phyloP scores from a whole-genome alignment of 2,888 invertebrate species.

The Hemicrepidius hirtus region DNA sequence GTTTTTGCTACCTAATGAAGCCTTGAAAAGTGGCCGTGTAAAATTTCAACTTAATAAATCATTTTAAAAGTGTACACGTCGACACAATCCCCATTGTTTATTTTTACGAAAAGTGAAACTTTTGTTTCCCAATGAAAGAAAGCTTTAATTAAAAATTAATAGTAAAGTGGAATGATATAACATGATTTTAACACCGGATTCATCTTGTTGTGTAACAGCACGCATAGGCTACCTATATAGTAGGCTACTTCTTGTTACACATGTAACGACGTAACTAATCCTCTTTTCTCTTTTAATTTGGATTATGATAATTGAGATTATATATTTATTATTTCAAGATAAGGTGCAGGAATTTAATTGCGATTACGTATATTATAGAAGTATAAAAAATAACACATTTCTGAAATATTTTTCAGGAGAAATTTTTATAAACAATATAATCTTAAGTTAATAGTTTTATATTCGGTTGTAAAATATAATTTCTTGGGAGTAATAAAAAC shows the following conservation, averaged over 20 bases:
- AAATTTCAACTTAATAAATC: constrained; percentile 22
- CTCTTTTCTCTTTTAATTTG: background rate
- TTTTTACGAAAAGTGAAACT: constrained; percentile 48
- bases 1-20: background rate
- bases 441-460: too few relatives aligned
- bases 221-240: too few relatives aligned
- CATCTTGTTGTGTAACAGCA: constrained; percentile 17
- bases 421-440: too few relatives aligned
- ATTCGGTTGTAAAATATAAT: too few relatives aligned
- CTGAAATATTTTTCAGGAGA: too few relatives aligned
- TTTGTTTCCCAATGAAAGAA: constrained; percentile 43
- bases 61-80: constrained; percentile 22
- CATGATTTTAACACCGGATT: constrained; percentile 16
- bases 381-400: too few relatives aligned
- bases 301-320: too few relatives aligned
- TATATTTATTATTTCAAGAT: too few relatives aligned
- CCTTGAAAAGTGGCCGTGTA: background rate
- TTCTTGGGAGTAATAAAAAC: too few relatives aligned
- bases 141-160: constrained; percentile 46
- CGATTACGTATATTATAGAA: too few relatives aligned
- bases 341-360: too few relatives aligned
- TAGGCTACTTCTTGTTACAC: background rate
- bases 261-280: background rate
- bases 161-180: constrained; percentile 23
- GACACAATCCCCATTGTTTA: constrained; percentile 36